Evolutionary conservation across 2,113 vertebrate species (phyloP), one percentile per base, ranked within the genome.

Genomic region (Rostratula benghalensis): DNA sequence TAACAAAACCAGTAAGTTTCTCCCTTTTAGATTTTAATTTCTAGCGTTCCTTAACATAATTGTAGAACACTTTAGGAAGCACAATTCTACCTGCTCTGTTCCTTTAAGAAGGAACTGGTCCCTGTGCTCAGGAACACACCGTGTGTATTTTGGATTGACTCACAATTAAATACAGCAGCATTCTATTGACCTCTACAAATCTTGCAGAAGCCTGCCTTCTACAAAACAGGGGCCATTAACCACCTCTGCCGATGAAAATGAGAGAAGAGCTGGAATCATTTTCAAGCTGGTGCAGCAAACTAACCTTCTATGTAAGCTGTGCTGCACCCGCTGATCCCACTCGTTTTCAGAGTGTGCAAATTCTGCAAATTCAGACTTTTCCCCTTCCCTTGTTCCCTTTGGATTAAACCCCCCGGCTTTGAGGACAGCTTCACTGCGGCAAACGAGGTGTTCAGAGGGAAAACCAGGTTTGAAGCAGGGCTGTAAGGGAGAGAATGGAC

Each of bases 51-150:
- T 76, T 35, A 41, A 53, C 5, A 14, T 24, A 2, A 9, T 3
- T 22, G 16, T 30, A 20, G 33, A 46, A 7, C 3, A 16, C 23
- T 87, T 87, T 5, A 54, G 22, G 31, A 69, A 81, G 43, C 35
- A 7, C 22, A 2, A 0, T 10, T 2, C 20, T 53, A 18, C 3
- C 2, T 11, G 41, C 35, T 67, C 14, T 46, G 56, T 33, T 25
- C 39, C 20, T 65, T 41, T 13, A 33, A 0, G 7, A n/a, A n/a
- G 69, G 71, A 76, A 28, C 2, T 16, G 56, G 31, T 24, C 28
- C 46, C 68, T 41, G 6, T 27, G 45, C 59, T 83, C 68, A 61
- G 28, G 35, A 46, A 43, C 60, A 39, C 35, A 27, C 13, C 31
- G 37, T 13, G 8, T 19, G 53, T 17, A 12, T 17, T 43, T 11